Percentiles rank a stretch among this genome's conserved stretches.
phyloP scores from a whole-genome alignment of 2,113 vertebrate species.

The Sinocyclocheilus grahami region DNA sequence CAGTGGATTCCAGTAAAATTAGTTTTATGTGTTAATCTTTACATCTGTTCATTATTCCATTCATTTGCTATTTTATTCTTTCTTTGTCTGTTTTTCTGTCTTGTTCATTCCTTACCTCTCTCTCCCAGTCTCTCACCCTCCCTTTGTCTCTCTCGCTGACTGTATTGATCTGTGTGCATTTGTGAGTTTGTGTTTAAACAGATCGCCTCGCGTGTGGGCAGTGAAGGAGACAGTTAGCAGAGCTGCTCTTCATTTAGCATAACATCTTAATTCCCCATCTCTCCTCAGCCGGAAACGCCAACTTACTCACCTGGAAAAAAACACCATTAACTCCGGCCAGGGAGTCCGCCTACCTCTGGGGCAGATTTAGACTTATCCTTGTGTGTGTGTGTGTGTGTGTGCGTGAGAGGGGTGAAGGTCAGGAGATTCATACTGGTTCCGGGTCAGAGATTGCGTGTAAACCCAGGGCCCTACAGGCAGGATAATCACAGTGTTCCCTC shows the following conservation, averaged over 20 bases:
- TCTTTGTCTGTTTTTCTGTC: not conserved
- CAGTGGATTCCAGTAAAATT: slow-evolving; percentile 74
- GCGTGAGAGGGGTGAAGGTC: slow-evolving; percentile 69
- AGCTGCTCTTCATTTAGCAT: slow-evolving; percentile 61
- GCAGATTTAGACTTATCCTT: slow-evolving; percentile 8
- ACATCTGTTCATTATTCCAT: not conserved
- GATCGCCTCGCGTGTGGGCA: slow-evolving; percentile 25
- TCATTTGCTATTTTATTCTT: not conserved
- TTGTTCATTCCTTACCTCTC: not conserved
- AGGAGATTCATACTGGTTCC: slow-evolving; percentile 73
- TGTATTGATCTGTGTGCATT: slow-evolving; percentile 68
- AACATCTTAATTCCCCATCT: slow-evolving; percentile 82
- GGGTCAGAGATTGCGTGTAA: slow-evolving; percentile 75
- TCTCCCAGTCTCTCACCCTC: not conserved
- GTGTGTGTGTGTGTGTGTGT: slow-evolving; percentile 67
- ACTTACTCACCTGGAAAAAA: slow-evolving; percentile 86
- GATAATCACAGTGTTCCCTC: slow-evolving; percentile 78
- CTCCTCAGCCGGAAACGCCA: slow-evolving; percentile 82
- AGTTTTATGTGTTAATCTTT: not conserved
- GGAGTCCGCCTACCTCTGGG: slow-evolving; percentile 68
- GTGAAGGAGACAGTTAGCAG: slow-evolving; percentile 49
- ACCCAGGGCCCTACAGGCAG: slow-evolving; percentile 75
- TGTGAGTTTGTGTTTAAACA: slow-evolving; percentile 47
- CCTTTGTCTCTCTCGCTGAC: slow-evolving; percentile 56
- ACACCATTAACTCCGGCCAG: slow-evolving; percentile 83